A percentile compares a stretch with the other conserved stretches of the same genome.
These are phyloP conservation scores for Dendronephthya gigantea DNA, from an alignment of 64 coral and sea anemone species.

Conservation along the genomic window DNA sequence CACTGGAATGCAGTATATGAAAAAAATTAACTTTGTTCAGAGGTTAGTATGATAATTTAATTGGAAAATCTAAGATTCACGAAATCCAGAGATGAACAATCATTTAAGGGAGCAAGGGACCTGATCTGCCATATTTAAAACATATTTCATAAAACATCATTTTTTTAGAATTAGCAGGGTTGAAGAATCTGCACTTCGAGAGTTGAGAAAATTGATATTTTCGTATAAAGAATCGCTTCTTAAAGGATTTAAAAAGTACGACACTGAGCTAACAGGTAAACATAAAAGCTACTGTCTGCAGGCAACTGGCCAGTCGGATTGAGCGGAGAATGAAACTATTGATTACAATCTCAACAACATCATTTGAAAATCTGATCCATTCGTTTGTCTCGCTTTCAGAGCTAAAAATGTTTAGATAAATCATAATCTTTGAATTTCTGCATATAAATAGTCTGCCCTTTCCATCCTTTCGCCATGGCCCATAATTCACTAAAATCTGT, in stretches of 20 bases:
- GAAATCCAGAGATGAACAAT: neutral
- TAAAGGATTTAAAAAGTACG: constrained; percentile 57
- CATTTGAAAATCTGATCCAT: neutral
- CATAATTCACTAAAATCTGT: too few species aligned
- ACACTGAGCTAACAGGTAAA: constrained; percentile 68
- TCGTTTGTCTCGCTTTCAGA: too few species aligned
- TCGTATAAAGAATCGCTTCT: constrained; percentile 72
- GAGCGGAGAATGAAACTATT: too few species aligned
- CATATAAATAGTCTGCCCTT: too few species aligned
- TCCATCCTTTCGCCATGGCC: too few species aligned
- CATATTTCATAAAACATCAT: neutral
- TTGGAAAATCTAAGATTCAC: too few species aligned
- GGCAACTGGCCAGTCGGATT: too few species aligned
- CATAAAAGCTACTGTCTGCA: neutral
- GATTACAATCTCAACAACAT: neutral
- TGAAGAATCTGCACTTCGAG: constrained; percentile 76
- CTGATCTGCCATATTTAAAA: neutral
- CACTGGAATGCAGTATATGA: constrained; percentile 6
- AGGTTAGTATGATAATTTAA: neutral
- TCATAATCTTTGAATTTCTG: too few species aligned
- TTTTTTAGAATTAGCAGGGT: constrained; percentile 67
- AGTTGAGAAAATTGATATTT: constrained; percentile 63
- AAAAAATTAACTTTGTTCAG: neutral
- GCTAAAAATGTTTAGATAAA: too few species aligned
- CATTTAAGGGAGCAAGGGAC: neutral